Percentiles rank a stretch among this genome's conserved stretches.
Conservation (phyloP, 2,888 invertebrate species). For the Eretmocerus hayati region DNA sequence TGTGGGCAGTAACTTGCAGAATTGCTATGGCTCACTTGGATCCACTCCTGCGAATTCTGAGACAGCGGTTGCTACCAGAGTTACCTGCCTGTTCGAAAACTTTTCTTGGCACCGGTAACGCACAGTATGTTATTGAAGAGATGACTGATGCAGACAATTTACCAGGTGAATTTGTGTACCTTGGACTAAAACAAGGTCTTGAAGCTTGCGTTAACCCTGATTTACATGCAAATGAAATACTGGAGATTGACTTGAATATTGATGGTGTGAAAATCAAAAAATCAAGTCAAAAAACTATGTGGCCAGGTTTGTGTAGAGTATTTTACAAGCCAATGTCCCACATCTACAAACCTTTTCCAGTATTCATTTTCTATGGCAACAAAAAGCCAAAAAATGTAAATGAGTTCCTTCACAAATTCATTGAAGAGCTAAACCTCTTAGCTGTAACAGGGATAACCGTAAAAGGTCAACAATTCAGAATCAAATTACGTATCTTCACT, state of each 20-base stretch:
- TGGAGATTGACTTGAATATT: neutral
- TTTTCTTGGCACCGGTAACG: constrained; percentile 12
- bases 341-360: neutral
- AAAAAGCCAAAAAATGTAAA: neutral
- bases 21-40: constrained; percentile 16
- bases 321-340: neutral
- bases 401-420: neutral
- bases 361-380: neutral
- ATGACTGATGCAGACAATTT: constrained; percentile 11
- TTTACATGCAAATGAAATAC: no score
- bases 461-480: neutral
- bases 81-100: constrained; percentile 19
- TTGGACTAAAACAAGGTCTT: constrained; percentile 10
- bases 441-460: neutral
- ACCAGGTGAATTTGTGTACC: constrained; percentile 17
- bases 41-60: constrained; percentile 14
- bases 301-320: neutral
- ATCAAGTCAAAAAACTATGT: no score
- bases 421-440: neutral
- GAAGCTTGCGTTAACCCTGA: constrained; percentile 16
- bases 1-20: constrained; percentile 11
- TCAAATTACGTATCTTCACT: neutral
- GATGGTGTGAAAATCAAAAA: no score
- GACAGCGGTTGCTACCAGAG: constrained; percentile 9
- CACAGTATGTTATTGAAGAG: constrained; percentile 7